Conservation (phyloP, 1,140 invertebrate species). For the Zaprionus africanus region DNA sequence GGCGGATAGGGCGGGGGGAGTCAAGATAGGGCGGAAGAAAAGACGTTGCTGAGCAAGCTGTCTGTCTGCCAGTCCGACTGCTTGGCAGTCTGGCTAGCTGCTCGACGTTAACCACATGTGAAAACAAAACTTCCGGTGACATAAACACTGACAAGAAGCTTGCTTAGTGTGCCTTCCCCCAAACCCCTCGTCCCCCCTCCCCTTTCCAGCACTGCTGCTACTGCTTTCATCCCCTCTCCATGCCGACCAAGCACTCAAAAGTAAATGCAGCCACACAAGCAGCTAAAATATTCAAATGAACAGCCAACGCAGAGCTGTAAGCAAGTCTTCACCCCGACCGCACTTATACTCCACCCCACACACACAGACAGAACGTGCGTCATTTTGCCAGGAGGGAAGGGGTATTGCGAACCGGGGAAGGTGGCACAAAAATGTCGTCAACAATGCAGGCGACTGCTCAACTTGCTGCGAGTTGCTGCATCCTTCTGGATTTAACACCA, state of each 20-base stretch:
- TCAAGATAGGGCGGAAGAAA: slow-evolving; percentile 12
- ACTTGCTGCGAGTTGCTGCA: slow-evolving; percentile 11
- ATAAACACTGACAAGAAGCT: slow-evolving; percentile 79
- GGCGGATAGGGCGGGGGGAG: background rate
- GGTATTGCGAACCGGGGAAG: slow-evolving; percentile 43
- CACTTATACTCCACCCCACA: slow-evolving; percentile 1
- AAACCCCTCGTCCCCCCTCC: background rate
- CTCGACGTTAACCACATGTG: slow-evolving; percentile 81
- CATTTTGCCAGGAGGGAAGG: slow-evolving; percentile 46
- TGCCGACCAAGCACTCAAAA: slow-evolving; percentile 46
- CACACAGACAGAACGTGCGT: slow-evolving; percentile 33
- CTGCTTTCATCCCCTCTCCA: background rate
- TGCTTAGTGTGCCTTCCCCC: slow-evolving; percentile 62
- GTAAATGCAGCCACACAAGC: slow-evolving; percentile 72
- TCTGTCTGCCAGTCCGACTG: slow-evolving; percentile 7
- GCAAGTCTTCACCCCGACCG: slow-evolving; percentile 21
- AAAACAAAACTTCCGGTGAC: slow-evolving; percentile 82
- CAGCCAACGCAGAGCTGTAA: slow-evolving; percentile 49
- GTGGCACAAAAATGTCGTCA: slow-evolving; percentile 72
- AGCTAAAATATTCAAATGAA: slow-evolving; percentile 83
- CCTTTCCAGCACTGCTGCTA: too few relatives aligned
- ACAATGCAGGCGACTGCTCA: slow-evolving; percentile 60
- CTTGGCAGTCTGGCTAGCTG: slow-evolving; percentile 37
- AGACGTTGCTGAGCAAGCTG: slow-evolving; percentile 31
- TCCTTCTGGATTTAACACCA: slow-evolving; percentile 10